These are phyloP conservation scores for Druceiella hillmani DNA, from an alignment of 2,888 invertebrate species.

Conservation along the genomic window DNA sequence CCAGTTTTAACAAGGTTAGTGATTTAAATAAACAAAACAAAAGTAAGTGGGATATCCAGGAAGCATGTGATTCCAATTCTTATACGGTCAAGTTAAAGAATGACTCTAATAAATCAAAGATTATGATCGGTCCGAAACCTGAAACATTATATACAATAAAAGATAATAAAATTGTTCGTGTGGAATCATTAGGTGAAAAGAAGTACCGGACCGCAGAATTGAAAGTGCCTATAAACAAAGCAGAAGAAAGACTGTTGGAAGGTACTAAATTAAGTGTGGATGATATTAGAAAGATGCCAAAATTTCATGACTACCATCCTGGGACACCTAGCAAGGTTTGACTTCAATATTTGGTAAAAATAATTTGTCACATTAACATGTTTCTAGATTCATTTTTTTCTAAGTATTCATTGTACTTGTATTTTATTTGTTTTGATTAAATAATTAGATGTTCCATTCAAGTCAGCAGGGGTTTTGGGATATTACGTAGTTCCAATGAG, in stretches of 20 bases:
- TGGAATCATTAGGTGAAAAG: slow-evolving; percentile 31
- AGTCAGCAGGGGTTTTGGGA: no score
- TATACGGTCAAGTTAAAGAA: background rate
- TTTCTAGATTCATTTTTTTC: slow-evolving; percentile 4
- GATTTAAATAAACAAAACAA: no score
- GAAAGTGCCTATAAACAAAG: slow-evolving; percentile 35
- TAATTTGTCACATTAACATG: no score
- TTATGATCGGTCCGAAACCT: slow-evolving; percentile 35
- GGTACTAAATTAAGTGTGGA: slow-evolving; percentile 47
- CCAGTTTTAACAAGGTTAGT: no score
- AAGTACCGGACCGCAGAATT: slow-evolving; percentile 37
- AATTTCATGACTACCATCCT: slow-evolving; percentile 48
- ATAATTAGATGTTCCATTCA: no score
- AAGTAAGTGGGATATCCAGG: no score
- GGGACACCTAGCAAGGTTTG: slow-evolving; percentile 49
- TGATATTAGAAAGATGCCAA: slow-evolving; percentile 48
- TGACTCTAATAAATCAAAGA: background rate
- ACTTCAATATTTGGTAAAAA: no score
- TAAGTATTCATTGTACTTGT: no score
- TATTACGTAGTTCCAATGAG: no score
- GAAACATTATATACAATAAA: slow-evolving; percentile 46
- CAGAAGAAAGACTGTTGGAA: slow-evolving; percentile 38
- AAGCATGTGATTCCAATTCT: slow-evolving; percentile 22
- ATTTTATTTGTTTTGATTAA: no score
- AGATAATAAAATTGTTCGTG: slow-evolving; percentile 44